These are phyloP conservation scores for Calliphora vicina DNA, from an alignment of 1,140 invertebrate species.

Conservation along the genomic window DNA sequence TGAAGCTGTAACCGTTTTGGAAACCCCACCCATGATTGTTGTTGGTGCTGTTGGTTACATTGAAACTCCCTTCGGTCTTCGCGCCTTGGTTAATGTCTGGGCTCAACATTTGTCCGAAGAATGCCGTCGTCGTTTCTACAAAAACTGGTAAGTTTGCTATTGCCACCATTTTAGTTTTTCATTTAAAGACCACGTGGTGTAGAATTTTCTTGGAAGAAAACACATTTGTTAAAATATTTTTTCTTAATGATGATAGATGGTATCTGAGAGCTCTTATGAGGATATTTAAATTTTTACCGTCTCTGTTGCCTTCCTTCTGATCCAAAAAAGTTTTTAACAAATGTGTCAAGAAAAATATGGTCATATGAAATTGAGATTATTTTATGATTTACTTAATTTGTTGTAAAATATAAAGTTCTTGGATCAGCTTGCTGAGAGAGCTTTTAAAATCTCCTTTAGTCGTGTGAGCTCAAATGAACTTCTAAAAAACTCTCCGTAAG, in stretches of 20 bases:
- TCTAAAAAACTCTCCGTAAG: not conserved
- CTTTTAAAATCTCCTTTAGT: constrained; percentile 63
- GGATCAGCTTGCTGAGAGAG: constrained; percentile 71
- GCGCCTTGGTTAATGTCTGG: constrained; percentile 95
- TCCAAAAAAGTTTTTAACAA: constrained; percentile 36
- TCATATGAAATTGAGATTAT: not conserved
- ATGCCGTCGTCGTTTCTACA: constrained; percentile 97
- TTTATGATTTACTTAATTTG: constrained; percentile 45
- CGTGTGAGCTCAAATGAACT: constrained; percentile 55
- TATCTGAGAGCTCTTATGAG: constrained; percentile 53
- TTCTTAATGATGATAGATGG: constrained; percentile 61
- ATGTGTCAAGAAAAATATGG: not conserved
- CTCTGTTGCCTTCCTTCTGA: constrained; percentile 64
- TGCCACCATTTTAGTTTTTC: constrained; percentile 43
- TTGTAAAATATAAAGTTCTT: constrained; percentile 67
- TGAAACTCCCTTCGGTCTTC: constrained; percentile 95
- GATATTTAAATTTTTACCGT: constrained; percentile 53
- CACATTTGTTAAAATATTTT: constrained; percentile 40
- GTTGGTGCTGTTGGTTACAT: constrained; percentile 99
- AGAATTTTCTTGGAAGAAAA: constrained; percentile 23
- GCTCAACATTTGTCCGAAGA: constrained; percentile 99
- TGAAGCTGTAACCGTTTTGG: constrained; percentile 97
- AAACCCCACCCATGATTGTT: constrained; percentile 97
- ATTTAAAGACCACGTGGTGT: constrained; percentile 38
- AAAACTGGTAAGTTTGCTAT: constrained; percentile 90